Evolutionary conservation across 2,888 invertebrate genomes (phyloP).

Genomic region (Crematogaster levior): DNA sequence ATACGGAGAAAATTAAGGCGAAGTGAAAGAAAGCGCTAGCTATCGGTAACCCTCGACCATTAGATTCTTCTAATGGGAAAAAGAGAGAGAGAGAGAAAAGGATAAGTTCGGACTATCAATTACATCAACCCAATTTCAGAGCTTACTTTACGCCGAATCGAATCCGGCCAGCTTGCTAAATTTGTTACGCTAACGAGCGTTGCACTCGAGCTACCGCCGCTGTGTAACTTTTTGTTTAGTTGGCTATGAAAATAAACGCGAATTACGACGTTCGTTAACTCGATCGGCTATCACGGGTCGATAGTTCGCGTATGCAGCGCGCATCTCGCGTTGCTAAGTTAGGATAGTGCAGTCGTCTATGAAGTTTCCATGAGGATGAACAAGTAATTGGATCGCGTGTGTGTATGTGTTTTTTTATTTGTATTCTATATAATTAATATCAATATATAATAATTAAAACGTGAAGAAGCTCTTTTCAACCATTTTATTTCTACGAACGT

Average conservation of each 20-base stretch:
- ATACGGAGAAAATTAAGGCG: slow-evolving; percentile 72
- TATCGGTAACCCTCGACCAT: slow-evolving; percentile 63
- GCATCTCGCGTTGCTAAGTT: slow-evolving; percentile 35
- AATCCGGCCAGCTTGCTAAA: slow-evolving; percentile 49
- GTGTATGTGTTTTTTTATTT: not conserved
- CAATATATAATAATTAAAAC: not conserved
- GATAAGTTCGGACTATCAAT: slow-evolving; percentile 70
- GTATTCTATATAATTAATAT: not conserved
- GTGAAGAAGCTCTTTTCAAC: not conserved
- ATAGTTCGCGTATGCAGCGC: slow-evolving; percentile 40
- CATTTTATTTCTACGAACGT: not conserved
- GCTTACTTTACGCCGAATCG: slow-evolving; percentile 64
- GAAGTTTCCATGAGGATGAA: slow-evolving; percentile 8
- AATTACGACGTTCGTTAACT: slow-evolving; percentile 45
- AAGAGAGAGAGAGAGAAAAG: slow-evolving; percentile 26
- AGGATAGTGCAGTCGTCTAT: slow-evolving; percentile 15
- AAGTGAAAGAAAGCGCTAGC: slow-evolving; percentile 34
- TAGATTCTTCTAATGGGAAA: slow-evolving; percentile 50
- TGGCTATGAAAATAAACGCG: slow-evolving; percentile 44
- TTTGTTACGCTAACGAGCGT: slow-evolving; percentile 53
- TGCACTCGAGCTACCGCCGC: slow-evolving; percentile 22
- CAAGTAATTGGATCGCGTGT: slow-evolving; percentile 18
- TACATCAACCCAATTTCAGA: slow-evolving; percentile 65
- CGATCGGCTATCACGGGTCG: slow-evolving; percentile 41
- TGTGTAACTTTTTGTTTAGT: slow-evolving; percentile 37